Conservation (phyloP, 2,888 invertebrate genomes). For the Ryuthela nishihirai region DNA sequence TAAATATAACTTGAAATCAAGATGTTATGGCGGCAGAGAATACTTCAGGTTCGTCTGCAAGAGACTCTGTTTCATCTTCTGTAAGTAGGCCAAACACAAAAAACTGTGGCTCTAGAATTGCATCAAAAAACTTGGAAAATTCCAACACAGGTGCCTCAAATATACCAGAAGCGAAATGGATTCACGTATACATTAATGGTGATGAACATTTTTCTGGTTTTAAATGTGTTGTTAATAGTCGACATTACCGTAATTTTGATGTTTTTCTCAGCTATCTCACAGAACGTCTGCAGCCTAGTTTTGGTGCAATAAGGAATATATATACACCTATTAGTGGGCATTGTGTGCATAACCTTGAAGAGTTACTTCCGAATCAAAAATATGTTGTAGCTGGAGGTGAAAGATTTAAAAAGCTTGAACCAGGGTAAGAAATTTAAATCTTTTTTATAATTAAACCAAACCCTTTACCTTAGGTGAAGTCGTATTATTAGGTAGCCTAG, state of each 20-base stretch:
- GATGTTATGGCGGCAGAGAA: no score
- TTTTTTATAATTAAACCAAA: no score
- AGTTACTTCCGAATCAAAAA: constrained; percentile 36
- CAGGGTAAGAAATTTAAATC: constrained; percentile 25
- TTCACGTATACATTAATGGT: constrained; percentile 40
- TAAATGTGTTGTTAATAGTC: constrained; percentile 38
- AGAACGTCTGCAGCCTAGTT: constrained; percentile 39
- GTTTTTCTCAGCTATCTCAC: constrained; percentile 40
- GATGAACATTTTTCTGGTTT: constrained; percentile 35
- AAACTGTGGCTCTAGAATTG: no score
- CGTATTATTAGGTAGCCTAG: no score
- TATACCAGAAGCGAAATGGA: constrained; percentile 38
- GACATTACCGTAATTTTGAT: constrained; percentile 38
- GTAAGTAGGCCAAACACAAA: no score
- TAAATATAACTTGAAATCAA: no score
- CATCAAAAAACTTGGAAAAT: no score
- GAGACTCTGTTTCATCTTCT: no score
- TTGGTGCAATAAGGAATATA: constrained; percentile 41
- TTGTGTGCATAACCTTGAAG: constrained; percentile 26
- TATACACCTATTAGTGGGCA: constrained; percentile 40
- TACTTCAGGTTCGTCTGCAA: no score
- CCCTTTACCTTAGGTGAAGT: no score
- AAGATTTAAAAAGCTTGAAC: constrained; percentile 33
- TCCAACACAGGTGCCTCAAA: neutral
- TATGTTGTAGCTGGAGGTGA: constrained; percentile 42